Base-by-base conservation (phyloP, 2,888 invertebrate species). In the Thysanoteuthis rhombus region DNA sequence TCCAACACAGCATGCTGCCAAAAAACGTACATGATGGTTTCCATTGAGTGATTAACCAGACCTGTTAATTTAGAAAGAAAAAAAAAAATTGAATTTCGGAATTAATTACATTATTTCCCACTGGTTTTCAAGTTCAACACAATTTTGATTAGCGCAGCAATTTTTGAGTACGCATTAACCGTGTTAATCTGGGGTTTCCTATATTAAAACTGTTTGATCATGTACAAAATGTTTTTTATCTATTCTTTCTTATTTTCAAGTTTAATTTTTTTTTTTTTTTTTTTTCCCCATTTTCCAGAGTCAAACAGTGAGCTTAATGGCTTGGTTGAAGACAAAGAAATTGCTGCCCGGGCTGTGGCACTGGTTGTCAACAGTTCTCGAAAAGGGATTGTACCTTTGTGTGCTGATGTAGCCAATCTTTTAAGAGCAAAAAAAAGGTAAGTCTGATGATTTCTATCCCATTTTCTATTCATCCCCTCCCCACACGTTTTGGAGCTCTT, bases 361-460 rank as follows among this genome's bases (percentile, higher is more conserved):
- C 96, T 97, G 94, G 97, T 97, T 47, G 97, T 97, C n/a, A 97
- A 96, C 95, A 96, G 96, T 94, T 96, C 97, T 6, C 94, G 97
- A 36, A 97, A 97, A 94, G 97, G 97, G 6, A 97, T 97, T 93
- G 97, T 97, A 36, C 96, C 97, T 6, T 95, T 97, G 36, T 97
- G 97, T 95, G 96, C 97, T n/a, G 97, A 97, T 94, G 96, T 97
- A 12, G 97, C 97, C 58, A 96, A 95, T 93, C 94, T 97, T 28
- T 95, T 97, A 89, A 94, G 96, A 36, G 95, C 95, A 12, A 96
- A 96, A 94, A 95, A 96, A 94, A 95, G 96, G 97, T 97, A 94
- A 92, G 94, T 0, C 40, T 42, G n/a, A 42, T 91, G n/a, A 8
- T 91, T 91, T 91, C 8, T 16, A 42, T 39, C 40, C 90, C 2